Base-by-base conservation (phyloP, 2,113 vertebrate genomes). In the Euleptes europaea region DNA sequence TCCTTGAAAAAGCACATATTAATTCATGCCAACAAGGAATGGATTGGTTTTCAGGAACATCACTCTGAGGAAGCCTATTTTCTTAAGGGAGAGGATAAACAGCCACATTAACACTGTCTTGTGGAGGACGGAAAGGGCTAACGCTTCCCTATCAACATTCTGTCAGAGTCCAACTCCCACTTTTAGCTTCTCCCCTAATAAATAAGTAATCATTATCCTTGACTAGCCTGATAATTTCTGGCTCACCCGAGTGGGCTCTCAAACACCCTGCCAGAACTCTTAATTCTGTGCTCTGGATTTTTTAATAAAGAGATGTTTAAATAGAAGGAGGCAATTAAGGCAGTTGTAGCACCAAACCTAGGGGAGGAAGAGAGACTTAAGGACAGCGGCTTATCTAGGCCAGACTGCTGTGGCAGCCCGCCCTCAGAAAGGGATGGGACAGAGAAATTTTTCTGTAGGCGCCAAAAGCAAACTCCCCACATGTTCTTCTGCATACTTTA, bases 401-500 rank as follows among this genome's bases (percentile, higher is more conserved):
- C 9, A 3, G 38, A 78, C 44, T 54, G 72, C 54, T 80, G 23
- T 14, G 74, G 21, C 9, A 86, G 38, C 23, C 66, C 1, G 0
- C 60, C 80, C 3, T 75, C 85, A 81, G 71, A 90, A 89, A 51
- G 54, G 26, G 67, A 73, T 66, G 31, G n/a, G 26, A 9, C n/a
- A 92, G 74, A 88, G 74, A 78, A 87, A 70, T 21, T 69, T 47
- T 1, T 1, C 14, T 44, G 72, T 0, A 86, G 77, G n/a, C n/a
- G 0, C 2, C 66, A 78, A 88, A 84, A n/a, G 78, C 84, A 88
- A 90, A 79, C 47, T 82, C 88, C 33, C n/a, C 0, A 79, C 74
- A 90, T 88, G 79, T 91, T 88, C 49, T 66, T 40, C 85, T 83
- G 91, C 89, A 90, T 86, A 91, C 66, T 78, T 76, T 72, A 47